phyloP scores from a whole-genome alignment of 2,888 invertebrate species.

The Eulithis testata region DNA sequence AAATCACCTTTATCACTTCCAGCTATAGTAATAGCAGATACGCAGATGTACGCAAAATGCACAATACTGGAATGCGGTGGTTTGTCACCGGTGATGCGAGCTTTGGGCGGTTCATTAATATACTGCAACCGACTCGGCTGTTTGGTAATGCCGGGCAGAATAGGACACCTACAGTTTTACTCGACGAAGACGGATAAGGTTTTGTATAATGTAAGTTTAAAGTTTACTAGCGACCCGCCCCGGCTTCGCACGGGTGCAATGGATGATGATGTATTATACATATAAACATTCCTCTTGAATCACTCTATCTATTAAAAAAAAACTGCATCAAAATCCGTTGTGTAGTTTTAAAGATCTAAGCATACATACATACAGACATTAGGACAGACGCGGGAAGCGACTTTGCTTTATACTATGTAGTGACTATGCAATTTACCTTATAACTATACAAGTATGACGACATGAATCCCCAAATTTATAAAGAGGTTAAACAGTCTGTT shows the following conservation, averaged over 20 bases:
- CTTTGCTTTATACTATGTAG: too few species aligned
- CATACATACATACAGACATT: too few species aligned
- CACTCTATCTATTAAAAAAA: too few species aligned
- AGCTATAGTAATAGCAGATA: conserved; percentile 76
- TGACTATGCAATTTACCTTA: conserved; percentile 2
- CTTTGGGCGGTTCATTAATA: conserved; percentile 62
- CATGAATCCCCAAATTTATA: too few species aligned
- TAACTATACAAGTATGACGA: neutral
- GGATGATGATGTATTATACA: too few species aligned
- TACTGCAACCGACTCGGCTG: conserved; percentile 62
- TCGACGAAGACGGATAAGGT: conserved; percentile 75
- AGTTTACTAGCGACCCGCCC: too few species aligned
- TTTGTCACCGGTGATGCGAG: conserved; percentile 63
- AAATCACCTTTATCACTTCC: conserved; percentile 34
- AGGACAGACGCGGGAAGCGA: too few species aligned
- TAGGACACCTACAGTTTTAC: conserved; percentile 75
- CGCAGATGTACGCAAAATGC: conserved; percentile 64
- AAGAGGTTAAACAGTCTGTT: too few species aligned
- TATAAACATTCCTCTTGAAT: too few species aligned
- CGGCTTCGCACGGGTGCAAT: too few species aligned
- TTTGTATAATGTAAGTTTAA: conserved; percentile 72
- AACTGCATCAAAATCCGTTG: too few species aligned
- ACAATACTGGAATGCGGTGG: conserved; percentile 79
- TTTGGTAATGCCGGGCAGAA: conserved; percentile 70
- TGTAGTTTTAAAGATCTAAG: too few species aligned